Evolutionary conservation across 2,888 invertebrate species (phyloP), one percentile per base, ranked within the genome.

Genomic region (Acrobasis suavella): DNA sequence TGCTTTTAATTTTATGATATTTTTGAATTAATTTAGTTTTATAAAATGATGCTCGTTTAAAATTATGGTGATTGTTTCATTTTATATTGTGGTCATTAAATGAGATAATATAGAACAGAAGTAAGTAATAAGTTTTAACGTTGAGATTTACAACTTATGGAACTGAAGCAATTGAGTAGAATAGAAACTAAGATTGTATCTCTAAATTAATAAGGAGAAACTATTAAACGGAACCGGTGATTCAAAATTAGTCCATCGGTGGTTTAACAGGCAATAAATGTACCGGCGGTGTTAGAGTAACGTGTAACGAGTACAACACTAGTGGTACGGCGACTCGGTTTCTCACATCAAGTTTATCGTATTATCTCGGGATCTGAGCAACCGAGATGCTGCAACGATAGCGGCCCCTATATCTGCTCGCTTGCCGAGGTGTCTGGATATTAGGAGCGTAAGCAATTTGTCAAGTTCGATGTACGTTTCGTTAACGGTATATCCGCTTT

Each of bases 361-460:
- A 82, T 87, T 89, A 91, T 91, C 90, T 89, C 76, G 65, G 73
- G 75, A 90, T 91, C 91, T 86, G 78, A 85, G 82, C 83, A 83
- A 82, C 78, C 80, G 80, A 86, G 89, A 90, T 90, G 82, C 75
- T 78, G 80, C 78, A 76, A 74, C 76, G 86, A 89, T 90, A 90
- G 82, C 82, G 78, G 72, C 78, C 74, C 76, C 16, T 62, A 80
- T 78, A 81, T 85, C 85, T 81, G 77, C 80, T 81, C 78, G 73
- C 75, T 81, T 78, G 79, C 84, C 80, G 85, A 87, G 89, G 89
- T 88, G 90, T 89, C 87, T 84, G 82, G 84, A 84, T 87, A 87
- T 91, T 88, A 87, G 86, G 87, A 89, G 89, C 89, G 87, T 86
- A 87, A 90, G 89, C 87, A 89, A 91, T 91, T 91, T 91, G 91